Evolutionary conservation across 2,797 vertebrate species (phyloP).

Genomic region (Glossophaga mutica): DNA sequence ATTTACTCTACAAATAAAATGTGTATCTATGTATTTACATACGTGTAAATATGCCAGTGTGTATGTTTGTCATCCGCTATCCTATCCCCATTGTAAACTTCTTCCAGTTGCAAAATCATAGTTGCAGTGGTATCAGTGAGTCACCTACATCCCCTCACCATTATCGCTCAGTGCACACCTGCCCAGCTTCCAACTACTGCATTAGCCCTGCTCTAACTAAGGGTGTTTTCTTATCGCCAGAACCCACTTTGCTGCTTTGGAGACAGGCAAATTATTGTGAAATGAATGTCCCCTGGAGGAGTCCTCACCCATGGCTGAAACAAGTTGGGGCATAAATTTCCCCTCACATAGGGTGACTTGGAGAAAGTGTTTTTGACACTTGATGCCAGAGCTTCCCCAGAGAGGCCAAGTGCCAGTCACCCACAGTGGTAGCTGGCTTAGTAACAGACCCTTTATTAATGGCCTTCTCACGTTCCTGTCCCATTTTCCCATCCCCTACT

Average conservation of each 20-base stretch:
- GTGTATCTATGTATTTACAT: background rate
- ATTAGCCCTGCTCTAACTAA: background rate
- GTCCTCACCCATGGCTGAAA: background rate
- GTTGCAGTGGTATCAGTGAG: rapidly evolving
- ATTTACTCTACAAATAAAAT: background rate
- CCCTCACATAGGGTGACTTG: background rate
- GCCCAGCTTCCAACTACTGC: background rate
- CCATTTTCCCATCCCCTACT: background rate
- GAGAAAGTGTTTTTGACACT: background rate
- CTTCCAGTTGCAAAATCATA: background rate
- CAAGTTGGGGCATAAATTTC: background rate
- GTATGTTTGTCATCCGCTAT: background rate
- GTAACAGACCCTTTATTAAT: too few species aligned
- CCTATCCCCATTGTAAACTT: background rate
- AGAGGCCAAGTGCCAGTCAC: too few species aligned
- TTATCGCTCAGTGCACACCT: background rate
- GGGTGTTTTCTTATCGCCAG: background rate
- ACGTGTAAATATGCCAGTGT: background rate
- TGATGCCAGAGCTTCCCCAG: background rate
- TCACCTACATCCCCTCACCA: rapidly evolving
- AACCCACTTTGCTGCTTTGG: background rate
- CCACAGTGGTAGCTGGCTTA: background rate
- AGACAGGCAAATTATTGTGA: background rate
- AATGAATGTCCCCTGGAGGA: background rate
- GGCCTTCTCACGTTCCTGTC: background rate